A percentile compares a stretch with the other conserved stretches of the same genome.
phyloP scores from a whole-genome alignment of 2,797 vertebrate species.

The Catamblyrhynchus diadema region DNA sequence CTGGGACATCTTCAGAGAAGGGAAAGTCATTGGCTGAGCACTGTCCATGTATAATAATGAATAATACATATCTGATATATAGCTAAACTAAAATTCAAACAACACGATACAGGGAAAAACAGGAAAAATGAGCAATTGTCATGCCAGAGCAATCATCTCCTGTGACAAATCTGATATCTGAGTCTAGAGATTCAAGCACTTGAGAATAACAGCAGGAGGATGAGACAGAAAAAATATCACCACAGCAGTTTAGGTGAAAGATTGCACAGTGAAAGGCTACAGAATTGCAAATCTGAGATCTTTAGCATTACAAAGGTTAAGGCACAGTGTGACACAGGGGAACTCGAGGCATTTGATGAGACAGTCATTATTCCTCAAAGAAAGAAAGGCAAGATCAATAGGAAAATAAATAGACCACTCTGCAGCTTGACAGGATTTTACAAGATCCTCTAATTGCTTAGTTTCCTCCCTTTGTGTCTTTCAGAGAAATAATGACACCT shows the following conservation, averaged over 20 bases:
- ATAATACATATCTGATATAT: neutral
- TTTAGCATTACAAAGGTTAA: conserved; percentile 43
- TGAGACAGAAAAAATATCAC: neutral
- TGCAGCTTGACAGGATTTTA: conserved; percentile 19
- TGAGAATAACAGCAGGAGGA: neutral
- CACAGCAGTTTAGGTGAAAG: neutral
- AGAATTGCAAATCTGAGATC: conserved; percentile 7
- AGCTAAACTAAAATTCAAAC: neutral
- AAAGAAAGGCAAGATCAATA: conserved; percentile 11
- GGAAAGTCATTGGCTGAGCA: neutral
- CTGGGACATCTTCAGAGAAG: neutral
- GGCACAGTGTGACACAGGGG: accelerated
- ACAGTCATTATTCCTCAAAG: conserved; percentile 6
- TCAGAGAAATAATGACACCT: neutral
- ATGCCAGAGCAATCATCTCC: neutral
- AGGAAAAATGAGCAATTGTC: neutral
- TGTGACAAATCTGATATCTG: neutral
- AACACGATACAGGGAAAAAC: neutral
- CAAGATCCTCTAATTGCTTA: neutral
- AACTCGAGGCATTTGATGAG: neutral
- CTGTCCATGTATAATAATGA: neutral
- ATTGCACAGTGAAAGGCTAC: neutral
- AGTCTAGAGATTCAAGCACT: neutral
- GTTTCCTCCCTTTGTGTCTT: conserved; percentile 9
- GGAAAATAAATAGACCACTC: conserved; percentile 22